Evolutionary conservation across 1,140 invertebrate genomes (phyloP).

Genomic region (Zophobas atratus): DNA sequence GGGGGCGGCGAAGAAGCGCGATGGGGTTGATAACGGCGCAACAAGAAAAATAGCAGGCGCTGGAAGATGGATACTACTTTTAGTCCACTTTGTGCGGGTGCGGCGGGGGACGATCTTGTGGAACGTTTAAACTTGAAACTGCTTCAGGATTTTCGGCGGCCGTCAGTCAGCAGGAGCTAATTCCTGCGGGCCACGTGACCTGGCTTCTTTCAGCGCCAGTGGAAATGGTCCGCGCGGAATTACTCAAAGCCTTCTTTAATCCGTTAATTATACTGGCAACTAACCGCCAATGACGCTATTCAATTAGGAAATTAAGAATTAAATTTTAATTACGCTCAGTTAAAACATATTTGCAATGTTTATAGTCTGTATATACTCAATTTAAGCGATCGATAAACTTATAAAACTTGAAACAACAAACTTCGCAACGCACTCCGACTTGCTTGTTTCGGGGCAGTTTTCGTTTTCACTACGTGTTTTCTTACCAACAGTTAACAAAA

Average conservation of each 20-base stretch:
- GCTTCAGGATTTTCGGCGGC: no score
- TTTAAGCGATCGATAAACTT: conserved; percentile 54
- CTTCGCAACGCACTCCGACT: conserved; percentile 31
- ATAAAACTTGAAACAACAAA: conserved; percentile 53
- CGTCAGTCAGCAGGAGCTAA: conserved; percentile 52
- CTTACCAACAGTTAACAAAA: conserved; percentile 44
- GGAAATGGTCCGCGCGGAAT: conserved; percentile 61
- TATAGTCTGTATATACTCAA: conserved; percentile 51
- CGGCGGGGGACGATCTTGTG: no score
- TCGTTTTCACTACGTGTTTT: conserved; percentile 45
- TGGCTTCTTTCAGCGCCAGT: conserved; percentile 48
- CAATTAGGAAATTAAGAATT: conserved; percentile 64
- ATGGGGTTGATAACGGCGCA: no score
- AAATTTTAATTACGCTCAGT: conserved; percentile 59
- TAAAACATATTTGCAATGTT: conserved; percentile 53
- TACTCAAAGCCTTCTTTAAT: conserved; percentile 63
- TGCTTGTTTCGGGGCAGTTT: conserved; percentile 27
- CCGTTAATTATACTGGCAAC: conserved; percentile 61
- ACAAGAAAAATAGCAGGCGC: no score
- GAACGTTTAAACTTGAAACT: no score
- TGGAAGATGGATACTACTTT: no score
- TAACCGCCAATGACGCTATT: conserved; percentile 64
- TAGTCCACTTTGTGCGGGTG: no score
- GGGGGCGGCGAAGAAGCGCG: no score
- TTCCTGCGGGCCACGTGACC: conserved; percentile 48